These are phyloP conservation scores for Griposia aprilina DNA, from an alignment of 2,888 invertebrate genomes.

Conservation along the genomic window DNA sequence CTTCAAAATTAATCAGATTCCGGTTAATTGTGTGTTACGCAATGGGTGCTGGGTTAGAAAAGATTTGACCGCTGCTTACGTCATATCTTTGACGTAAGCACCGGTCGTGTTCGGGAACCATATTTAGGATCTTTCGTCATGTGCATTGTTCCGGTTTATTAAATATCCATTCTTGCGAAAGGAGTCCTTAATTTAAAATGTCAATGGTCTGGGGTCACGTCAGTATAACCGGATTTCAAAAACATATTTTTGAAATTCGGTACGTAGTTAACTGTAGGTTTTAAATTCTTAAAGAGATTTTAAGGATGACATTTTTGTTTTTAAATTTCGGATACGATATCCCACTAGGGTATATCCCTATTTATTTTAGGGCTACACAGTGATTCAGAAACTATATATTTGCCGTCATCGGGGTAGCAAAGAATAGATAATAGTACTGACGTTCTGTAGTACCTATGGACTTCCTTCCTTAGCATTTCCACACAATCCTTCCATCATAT, in stretches of 20 bases:
- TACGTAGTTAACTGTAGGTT: background rate
- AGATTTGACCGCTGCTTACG: background rate
- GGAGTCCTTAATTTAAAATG: constrained; percentile 23
- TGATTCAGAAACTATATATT: background rate
- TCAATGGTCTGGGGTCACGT: constrained; percentile 2
- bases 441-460: background rate
- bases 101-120: background rate
- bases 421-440: background rate
- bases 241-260: background rate
- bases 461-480: constrained; percentile 23
- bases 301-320: background rate
- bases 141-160: constrained; percentile 52
- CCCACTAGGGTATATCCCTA: background rate
- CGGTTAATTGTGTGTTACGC: too few relatives aligned
- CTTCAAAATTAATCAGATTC: too few relatives aligned
- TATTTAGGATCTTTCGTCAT: constrained; percentile 31
- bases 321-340: background rate
- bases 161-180: constrained; percentile 45
- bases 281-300: background rate
- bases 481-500: constrained; percentile 8
- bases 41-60: background rate
- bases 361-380: background rate
- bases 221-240: background rate
- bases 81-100: background rate
- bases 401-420: background rate